phyloP scores from a whole-genome alignment of 2,113 vertebrate genomes.

The Hyperoodon ampullatus region DNA sequence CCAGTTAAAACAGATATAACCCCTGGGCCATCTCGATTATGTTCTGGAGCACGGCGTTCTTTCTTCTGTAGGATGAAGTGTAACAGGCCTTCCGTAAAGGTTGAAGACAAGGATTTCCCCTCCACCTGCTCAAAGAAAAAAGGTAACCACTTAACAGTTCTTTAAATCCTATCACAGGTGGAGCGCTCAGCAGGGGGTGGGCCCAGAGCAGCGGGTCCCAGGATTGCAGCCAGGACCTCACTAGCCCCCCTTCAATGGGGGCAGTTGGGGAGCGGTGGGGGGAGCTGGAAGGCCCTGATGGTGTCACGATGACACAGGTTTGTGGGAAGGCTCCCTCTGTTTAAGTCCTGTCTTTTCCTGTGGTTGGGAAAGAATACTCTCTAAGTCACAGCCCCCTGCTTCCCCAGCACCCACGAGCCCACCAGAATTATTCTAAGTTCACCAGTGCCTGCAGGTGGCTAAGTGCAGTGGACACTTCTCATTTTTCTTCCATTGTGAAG shows the following conservation, averaged over 20 bases:
- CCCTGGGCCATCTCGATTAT: constrained; percentile 95
- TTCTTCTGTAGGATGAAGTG: constrained; percentile 99
- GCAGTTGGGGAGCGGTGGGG: background rate
- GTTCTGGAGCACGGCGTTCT: constrained; percentile 96
- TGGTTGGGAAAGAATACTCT: background rate
- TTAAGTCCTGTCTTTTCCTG: background rate
- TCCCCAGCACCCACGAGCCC: background rate
- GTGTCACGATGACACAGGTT: background rate
- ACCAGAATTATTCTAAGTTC: background rate
- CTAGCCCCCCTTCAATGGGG: rapidly evolving
- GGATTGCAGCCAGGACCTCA: background rate
- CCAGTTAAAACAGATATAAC: constrained; percentile 98
- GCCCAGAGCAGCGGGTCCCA: rapidly evolving
- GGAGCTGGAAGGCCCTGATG: background rate
- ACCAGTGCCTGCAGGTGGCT: background rate
- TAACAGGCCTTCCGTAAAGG: constrained; percentile 97
- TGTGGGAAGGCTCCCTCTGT: background rate
- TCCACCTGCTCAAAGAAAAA: constrained; percentile 99
- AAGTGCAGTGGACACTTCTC: background rate
- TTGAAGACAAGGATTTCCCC: constrained; percentile 98
- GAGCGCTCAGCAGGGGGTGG: rapidly evolving
- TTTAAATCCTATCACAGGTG: too few relatives aligned
- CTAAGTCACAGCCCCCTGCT: background rate
- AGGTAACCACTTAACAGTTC: constrained; percentile 85
- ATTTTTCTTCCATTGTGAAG: background rate